A percentile compares a stretch with the other conserved stretches of the same genome.
phyloP scores from a whole-genome alignment of 2,888 invertebrate genomes.

The Falcaria lacertinaria region DNA sequence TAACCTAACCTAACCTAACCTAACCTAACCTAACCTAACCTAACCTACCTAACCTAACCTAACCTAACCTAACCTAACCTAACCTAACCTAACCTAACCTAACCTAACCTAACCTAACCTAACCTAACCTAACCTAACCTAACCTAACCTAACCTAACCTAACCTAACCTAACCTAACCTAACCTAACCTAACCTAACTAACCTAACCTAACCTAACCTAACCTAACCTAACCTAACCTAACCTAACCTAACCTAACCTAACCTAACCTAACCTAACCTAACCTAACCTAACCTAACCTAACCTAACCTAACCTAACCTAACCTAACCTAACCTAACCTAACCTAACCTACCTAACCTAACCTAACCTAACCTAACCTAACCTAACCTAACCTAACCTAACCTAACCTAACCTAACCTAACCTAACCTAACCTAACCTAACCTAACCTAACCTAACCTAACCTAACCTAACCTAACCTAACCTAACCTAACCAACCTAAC shows the following conservation, averaged over 20 bases:
- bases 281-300: conserved; percentile 10
- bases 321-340: conserved; percentile 10
- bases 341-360: conserved; percentile 12
- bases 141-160: conserved; percentile 11
- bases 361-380: conserved; percentile 11
- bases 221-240: conserved; percentile 12
- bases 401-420: conserved; percentile 15
- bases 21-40: conserved; percentile 11
- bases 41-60: conserved; percentile 11
- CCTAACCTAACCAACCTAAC: conserved; percentile 21
- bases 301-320: conserved; percentile 9
- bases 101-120: conserved; percentile 12
- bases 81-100: conserved; percentile 11
- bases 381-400: conserved; percentile 15
- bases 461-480: conserved; percentile 19
- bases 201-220: conserved; percentile 12
- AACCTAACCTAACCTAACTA: conserved; percentile 12
- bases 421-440: conserved; percentile 23
- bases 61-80: conserved; percentile 12
- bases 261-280: conserved; percentile 9
- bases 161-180: conserved; percentile 9
- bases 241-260: conserved; percentile 11
- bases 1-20: conserved; percentile 12
- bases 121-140: conserved; percentile 9
- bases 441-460: conserved; percentile 17